Base-by-base conservation (phyloP, 2,797 vertebrate species). In the Limnodromus scolopaceus region DNA sequence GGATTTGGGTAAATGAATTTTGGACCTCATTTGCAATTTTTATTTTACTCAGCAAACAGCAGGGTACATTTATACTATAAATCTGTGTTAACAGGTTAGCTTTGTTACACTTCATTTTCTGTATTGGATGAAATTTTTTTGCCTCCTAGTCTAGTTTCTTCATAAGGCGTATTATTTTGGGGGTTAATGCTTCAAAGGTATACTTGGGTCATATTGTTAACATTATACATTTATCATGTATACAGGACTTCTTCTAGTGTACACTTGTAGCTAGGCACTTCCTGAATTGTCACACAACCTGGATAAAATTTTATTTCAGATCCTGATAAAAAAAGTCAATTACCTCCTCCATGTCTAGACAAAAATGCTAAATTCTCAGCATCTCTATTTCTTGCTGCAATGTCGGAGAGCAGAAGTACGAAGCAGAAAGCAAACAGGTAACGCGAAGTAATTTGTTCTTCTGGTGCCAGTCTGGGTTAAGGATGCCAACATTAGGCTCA, bases 1-100 rank as follows among this genome's bases (percentile, higher is more conserved):
- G n/a, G 45, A 43, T 85, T 38, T 4, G 39, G 32, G 48, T 86
- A 97, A 94, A 93, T 64, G 2, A 85, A 89, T 90, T 93, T 91
- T 84, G 71, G 80, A 91, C 66, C 70, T 80, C 68, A 51, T 58
- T 69, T 82, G 13, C 13, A 76, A 49, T 58, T 95, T 95, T 93
- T 84, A 76, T 92, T 90, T 93, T 72, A 49, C 10, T 72, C 19
- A 27, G 23, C 20, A 69, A 68, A 41, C 27, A 83, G 60, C 27
- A 78, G 45, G 28, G 57, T 61, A 41, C 23, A 68, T 25, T 77
- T 88, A 57, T 6, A 64, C 34, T 68, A 32, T 77, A 63, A 89
- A 83, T 68, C 72, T 38, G 7, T 71, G 16, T 65, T 55, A 77
- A 64, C 41, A 45, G 27, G 8, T 82, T 68, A 75, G 28, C 23